phyloP scores from a whole-genome alignment of 2,113 vertebrate species.

The Notiomystis cincta region DNA sequence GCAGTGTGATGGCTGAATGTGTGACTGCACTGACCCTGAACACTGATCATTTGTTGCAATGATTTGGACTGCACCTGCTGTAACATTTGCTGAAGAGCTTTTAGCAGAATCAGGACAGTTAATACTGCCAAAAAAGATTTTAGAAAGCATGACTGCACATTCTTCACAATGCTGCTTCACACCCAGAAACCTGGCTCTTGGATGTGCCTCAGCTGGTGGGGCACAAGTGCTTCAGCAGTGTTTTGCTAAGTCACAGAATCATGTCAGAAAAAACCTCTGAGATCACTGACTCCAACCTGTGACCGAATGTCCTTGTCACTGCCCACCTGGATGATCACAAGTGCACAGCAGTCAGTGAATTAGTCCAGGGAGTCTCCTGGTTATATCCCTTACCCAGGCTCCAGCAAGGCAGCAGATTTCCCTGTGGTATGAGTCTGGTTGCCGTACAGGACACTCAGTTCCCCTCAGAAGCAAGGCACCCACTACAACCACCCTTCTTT shows the following conservation, averaged over 20 bases:
- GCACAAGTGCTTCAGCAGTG: neutral
- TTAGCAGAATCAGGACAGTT: neutral
- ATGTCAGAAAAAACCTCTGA: neutral
- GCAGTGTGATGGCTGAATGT: neutral
- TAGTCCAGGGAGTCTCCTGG: neutral
- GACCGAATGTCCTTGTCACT: fast-evolving
- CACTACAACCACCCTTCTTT: neutral
- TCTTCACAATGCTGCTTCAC: neutral
- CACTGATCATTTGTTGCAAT: neutral
- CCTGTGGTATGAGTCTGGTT: neutral
- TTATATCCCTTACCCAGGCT: neutral
- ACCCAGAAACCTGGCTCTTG: neutral
- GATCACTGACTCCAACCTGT: neutral
- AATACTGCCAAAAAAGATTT: neutral
- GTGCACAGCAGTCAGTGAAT: neutral
- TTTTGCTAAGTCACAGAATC: neutral
- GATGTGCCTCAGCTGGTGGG: fast-evolving
- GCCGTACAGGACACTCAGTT: neutral
- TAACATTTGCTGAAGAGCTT: neutral
- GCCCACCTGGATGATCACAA: neutral
- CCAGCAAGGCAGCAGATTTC: neutral
- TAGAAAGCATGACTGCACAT: neutral
- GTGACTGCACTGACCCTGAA: fast-evolving
- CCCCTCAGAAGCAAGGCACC: neutral
- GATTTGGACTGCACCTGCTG: neutral